phyloP scores from a whole-genome alignment of 2,797 vertebrate species.

The Centroberyx gerrardi region DNA sequence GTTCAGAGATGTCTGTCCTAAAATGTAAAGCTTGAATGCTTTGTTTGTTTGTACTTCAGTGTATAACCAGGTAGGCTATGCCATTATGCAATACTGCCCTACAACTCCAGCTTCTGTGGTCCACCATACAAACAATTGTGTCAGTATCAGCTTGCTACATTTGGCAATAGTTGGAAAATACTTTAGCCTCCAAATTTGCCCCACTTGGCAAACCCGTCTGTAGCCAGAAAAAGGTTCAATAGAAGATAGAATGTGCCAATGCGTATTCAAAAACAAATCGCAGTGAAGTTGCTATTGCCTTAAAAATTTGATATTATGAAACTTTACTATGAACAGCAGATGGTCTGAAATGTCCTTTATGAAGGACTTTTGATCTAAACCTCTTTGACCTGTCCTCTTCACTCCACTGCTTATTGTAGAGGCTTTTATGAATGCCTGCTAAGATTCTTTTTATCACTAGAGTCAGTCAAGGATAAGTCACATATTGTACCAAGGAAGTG shows the following conservation, averaged over 20 bases:
- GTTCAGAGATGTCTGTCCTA: neutral
- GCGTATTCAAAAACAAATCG: constrained; percentile 15
- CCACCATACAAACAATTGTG: constrained; percentile 47
- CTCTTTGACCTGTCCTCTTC: constrained; percentile 28
- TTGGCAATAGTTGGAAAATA: constrained; percentile 46
- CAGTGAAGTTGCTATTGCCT: constrained; percentile 15
- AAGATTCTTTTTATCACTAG: constrained; percentile 1
- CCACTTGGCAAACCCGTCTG: constrained; percentile 52
- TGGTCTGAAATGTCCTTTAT: constrained; percentile 30
- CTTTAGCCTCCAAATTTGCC: constrained; percentile 44
- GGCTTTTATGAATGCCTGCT: constrained; percentile 23
- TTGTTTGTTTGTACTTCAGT: constrained; percentile 11
- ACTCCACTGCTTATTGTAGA: constrained; percentile 14
- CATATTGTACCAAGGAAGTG: constrained; percentile 23
- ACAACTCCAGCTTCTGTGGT: constrained; percentile 41
- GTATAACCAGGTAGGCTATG: neutral
- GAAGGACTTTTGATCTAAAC: constrained; percentile 51
- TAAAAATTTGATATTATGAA: constrained; percentile 11
- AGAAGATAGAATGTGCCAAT: constrained; percentile 36
- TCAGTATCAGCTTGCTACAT: constrained; percentile 56
- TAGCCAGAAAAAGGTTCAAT: constrained; percentile 33
- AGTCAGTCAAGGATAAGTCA: constrained; percentile 40
- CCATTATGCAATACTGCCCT: constrained; percentile 32
- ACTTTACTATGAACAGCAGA: constrained; percentile 42
- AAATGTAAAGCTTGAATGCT: neutral